Conservation (phyloP, 2,797 vertebrate species). For the Scolopax bukidnonensis region DNA sequence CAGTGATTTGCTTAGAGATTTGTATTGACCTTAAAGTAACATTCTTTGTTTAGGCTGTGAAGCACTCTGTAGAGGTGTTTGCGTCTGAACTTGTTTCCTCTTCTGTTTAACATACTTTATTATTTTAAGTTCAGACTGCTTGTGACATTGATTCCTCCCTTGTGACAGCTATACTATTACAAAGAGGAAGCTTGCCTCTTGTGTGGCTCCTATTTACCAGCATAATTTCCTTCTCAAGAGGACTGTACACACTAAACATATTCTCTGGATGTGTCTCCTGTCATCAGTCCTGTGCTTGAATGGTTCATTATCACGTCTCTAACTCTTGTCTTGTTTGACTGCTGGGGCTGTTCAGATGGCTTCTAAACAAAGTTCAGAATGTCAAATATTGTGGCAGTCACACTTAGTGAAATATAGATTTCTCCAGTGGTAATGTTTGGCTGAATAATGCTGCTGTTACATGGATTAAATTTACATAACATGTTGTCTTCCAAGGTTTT, state of each 20-base stretch:
- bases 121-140: not conserved
- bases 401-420: not conserved
- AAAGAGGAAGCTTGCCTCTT: slow-evolving; percentile 9
- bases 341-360: not conserved
- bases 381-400: not conserved
- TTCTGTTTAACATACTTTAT: not conserved
- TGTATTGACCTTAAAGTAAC: not conserved
- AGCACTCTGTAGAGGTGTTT: not conserved
- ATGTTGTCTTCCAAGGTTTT: not conserved
- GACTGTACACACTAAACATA: not conserved
- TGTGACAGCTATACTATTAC: not conserved
- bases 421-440: not conserved
- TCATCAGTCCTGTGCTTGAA: not conserved
- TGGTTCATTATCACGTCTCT: not conserved
- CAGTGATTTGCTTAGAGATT: not conserved
- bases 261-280: slow-evolving; percentile 1
- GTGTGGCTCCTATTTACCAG: not conserved
- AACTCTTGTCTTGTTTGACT: not conserved
- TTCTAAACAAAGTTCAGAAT: not conserved
- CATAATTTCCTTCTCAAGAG: not conserved
- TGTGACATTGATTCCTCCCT: slow-evolving; percentile 5
- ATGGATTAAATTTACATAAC: slow-evolving; percentile 21
- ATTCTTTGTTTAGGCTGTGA: not conserved
- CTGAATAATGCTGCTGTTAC: not conserved
- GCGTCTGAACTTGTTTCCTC: not conserved